Percentiles rank a stretch among this genome's conserved stretches.
phyloP scores from a whole-genome alignment of 2,888 invertebrate species.

The Reticulitermes lucifugus region DNA sequence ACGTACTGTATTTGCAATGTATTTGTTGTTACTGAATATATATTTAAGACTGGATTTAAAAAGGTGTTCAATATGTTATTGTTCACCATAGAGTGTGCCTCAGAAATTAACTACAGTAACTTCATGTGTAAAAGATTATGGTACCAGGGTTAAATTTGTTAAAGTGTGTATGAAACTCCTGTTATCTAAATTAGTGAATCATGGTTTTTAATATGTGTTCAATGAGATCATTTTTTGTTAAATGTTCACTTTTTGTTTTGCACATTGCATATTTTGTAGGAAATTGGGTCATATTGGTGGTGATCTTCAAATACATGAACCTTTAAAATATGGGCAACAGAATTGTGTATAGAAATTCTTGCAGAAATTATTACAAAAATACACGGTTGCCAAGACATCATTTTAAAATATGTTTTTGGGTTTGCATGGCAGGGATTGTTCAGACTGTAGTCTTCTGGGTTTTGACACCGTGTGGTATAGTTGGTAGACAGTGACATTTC shows the following conservation, averaged over 20 bases:
- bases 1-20: neutral
- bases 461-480: no score
- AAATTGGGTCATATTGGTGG: neutral
- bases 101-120: neutral
- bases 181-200: neutral
- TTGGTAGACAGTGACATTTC: no score
- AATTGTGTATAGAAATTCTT: neutral
- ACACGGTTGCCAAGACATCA: neutral
- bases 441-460: no score
- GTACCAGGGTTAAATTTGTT: neutral
- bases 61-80: neutral
- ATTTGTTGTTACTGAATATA: neutral
- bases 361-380: neutral
- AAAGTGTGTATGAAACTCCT: neutral
- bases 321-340: neutral
- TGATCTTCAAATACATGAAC: neutral
- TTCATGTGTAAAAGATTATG: neutral
- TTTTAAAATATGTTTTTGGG: neutral
- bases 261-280: neutral
- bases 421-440: no score
- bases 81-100: neutral
- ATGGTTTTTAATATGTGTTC: neutral
- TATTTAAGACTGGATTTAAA: conserved; percentile 4
- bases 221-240: neutral
- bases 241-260: neutral